Percentiles rank a stretch among this genome's conserved stretches.
Conservation (phyloP, 2,888 invertebrate genomes). For the Ecdyonurus torrentis region DNA sequence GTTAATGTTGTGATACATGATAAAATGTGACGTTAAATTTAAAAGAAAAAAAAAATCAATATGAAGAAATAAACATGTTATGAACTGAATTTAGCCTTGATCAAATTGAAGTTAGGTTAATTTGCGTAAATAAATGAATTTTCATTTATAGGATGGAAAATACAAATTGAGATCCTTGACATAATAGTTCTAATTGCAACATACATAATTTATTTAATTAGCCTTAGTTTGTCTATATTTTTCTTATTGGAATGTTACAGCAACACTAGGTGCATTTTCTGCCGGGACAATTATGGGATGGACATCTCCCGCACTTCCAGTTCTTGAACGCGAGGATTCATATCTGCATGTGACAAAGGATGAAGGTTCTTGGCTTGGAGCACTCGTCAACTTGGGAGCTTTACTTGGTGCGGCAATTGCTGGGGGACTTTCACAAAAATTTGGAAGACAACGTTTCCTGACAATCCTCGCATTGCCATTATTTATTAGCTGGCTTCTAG, state of each 20-base stretch:
- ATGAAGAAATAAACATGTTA: no score
- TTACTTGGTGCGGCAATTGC: conserved; percentile 31
- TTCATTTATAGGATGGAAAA: no score
- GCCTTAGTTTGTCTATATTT: neutral
- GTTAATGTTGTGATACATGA: no score
- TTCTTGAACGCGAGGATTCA: conserved; percentile 14
- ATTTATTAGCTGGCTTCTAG: conserved; percentile 36
- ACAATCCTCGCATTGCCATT: conserved; percentile 35
- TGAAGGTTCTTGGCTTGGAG: conserved; percentile 37
- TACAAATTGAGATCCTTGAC: no score
- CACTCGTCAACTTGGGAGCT: conserved; percentile 35
- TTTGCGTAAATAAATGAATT: no score
- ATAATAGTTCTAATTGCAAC: no score
- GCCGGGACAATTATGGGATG: conserved; percentile 39
- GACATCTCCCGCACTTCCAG: conserved; percentile 36
- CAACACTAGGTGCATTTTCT: conserved; percentile 37
- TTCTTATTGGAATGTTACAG: conserved; percentile 25
- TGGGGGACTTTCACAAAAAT: conserved; percentile 33
- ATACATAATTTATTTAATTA: no score
- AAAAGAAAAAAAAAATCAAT: no score
- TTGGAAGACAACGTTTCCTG: conserved; percentile 35
- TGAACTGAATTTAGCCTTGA: no score
- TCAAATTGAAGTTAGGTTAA: no score
- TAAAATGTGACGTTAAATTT: no score
- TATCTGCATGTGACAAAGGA: conserved; percentile 14